A percentile compares a stretch with the other conserved stretches of the same genome.
Conservation (phyloP, 2,888 invertebrate genomes). For the Odontocolon sp. region DNA sequence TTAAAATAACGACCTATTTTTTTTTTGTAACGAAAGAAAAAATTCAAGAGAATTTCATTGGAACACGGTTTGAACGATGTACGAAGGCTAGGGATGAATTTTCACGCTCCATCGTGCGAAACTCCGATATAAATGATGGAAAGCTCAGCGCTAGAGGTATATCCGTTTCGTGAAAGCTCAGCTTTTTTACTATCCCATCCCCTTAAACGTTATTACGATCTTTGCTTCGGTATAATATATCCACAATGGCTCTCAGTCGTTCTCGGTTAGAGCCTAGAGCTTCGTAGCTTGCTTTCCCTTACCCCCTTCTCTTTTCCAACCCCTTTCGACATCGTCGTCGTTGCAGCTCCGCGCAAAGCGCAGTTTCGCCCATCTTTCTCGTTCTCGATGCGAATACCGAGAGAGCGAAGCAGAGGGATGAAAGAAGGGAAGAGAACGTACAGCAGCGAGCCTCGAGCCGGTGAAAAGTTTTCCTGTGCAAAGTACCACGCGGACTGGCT, state of each 20-base stretch:
- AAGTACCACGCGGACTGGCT: conserved; percentile 81
- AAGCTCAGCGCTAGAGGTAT: conserved; percentile 33
- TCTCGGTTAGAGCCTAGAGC: conserved; percentile 45
- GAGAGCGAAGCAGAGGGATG: conserved; percentile 47
- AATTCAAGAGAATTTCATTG: background rate
- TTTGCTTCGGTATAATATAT: conserved; percentile 64
- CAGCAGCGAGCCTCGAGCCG: conserved; percentile 65
- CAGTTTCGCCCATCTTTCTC: conserved; percentile 46
- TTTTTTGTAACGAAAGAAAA: background rate
- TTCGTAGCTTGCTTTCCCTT: conserved; percentile 43
- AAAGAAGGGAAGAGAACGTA: conserved; percentile 61
- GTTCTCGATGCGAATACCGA: conserved; percentile 45
- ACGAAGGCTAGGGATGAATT: background rate
- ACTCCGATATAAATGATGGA: conserved; percentile 49
- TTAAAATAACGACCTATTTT: conserved; percentile 42
- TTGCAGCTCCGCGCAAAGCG: conserved; percentile 31
- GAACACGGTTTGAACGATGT: background rate
- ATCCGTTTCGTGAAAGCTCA: conserved; percentile 46
- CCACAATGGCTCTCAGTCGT: conserved; percentile 61
- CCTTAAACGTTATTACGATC: conserved; percentile 65
- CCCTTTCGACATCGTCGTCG: conserved; percentile 17
- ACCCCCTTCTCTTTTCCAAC: conserved; percentile 16
- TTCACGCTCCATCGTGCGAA: background rate
- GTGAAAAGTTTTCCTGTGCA: conserved; percentile 79
- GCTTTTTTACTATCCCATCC: conserved; percentile 58